phyloP scores from a whole-genome alignment of 2,113 vertebrate species.

The Sinocyclocheilus maitianheensis region DNA sequence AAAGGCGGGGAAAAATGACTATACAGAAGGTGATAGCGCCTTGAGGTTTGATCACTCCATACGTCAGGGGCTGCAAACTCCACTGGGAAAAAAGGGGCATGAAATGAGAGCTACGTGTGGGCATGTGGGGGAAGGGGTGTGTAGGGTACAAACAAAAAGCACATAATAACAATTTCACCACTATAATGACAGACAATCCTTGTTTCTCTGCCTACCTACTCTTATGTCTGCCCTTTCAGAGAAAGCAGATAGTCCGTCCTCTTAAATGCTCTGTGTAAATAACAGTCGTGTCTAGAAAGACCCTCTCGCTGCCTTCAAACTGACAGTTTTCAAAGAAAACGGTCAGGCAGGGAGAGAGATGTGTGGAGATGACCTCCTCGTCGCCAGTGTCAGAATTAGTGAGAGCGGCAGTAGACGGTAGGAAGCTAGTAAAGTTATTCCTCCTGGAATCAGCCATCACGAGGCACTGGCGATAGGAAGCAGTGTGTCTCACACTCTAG shows the following conservation, averaged over 20 bases:
- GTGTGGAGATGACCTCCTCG: slow-evolving; percentile 40
- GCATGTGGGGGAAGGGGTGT: slow-evolving; percentile 40
- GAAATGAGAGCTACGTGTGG: slow-evolving; percentile 58
- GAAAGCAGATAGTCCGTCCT: neutral
- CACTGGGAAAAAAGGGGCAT: slow-evolving; percentile 22
- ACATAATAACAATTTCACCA: neutral
- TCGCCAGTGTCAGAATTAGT: slow-evolving; percentile 29
- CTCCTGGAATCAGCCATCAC: neutral
- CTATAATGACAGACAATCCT: neutral
- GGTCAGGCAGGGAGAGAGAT: neutral
- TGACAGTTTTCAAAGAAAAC: neutral
- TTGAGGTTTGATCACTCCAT: slow-evolving; percentile 19
- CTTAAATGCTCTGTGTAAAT: neutral
- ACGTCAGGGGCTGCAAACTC: neutral
- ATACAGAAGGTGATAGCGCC: neutral
- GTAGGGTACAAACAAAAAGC: slow-evolving; percentile 22
- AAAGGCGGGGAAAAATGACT: neutral
- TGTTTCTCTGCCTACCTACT: neutral
- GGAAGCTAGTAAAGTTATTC: slow-evolving; percentile 43
- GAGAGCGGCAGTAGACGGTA: neutral
- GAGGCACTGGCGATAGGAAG: slow-evolving; percentile 10
- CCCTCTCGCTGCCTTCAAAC: neutral
- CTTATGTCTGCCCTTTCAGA: neutral
- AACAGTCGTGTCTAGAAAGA: neutral
- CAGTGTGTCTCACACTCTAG: slow-evolving; percentile 3